phyloP scores from a whole-genome alignment of 23 tunicate genomes.

The Botrylloides violaceus region DNA sequence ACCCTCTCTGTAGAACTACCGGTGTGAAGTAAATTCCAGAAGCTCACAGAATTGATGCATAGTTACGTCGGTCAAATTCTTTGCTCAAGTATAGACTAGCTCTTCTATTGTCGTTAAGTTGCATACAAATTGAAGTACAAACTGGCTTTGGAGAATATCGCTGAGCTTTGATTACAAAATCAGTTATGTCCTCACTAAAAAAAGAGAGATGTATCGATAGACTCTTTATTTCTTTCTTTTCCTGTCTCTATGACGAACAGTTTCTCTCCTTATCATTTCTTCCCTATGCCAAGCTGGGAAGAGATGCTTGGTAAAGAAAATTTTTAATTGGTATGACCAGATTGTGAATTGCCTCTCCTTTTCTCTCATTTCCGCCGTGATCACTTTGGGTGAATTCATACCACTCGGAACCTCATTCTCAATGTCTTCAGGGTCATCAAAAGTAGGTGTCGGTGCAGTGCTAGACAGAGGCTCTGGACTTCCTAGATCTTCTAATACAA shows the following conservation, averaged over 20 bases:
- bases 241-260: constrained; percentile 28
- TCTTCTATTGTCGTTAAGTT: too few relatives aligned
- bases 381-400: constrained; percentile 12
- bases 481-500: neutral
- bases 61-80: too few relatives aligned
- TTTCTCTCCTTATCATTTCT: constrained; percentile 40
- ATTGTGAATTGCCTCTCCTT: constrained; percentile 43
- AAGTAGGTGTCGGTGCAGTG: constrained; percentile 7
- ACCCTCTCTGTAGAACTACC: too few relatives aligned
- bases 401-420: constrained; percentile 12
- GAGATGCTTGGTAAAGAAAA: constrained; percentile 44
- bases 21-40: too few relatives aligned
- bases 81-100: too few relatives aligned
- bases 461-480: neutral
- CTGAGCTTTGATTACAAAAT: too few relatives aligned
- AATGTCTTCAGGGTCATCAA: constrained; percentile 3
- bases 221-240: neutral
- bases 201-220: too few relatives aligned
- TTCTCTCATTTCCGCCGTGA: constrained; percentile 17
- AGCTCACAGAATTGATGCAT: too few relatives aligned
- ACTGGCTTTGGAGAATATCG: too few relatives aligned
- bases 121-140: too few relatives aligned
- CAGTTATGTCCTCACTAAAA: too few relatives aligned
- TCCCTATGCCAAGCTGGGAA: constrained; percentile 66
- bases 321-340: constrained; percentile 56